These are phyloP conservation scores for Zygogramma bicolorata DNA, from an alignment of 2,888 invertebrate species.

Conservation along the genomic window DNA sequence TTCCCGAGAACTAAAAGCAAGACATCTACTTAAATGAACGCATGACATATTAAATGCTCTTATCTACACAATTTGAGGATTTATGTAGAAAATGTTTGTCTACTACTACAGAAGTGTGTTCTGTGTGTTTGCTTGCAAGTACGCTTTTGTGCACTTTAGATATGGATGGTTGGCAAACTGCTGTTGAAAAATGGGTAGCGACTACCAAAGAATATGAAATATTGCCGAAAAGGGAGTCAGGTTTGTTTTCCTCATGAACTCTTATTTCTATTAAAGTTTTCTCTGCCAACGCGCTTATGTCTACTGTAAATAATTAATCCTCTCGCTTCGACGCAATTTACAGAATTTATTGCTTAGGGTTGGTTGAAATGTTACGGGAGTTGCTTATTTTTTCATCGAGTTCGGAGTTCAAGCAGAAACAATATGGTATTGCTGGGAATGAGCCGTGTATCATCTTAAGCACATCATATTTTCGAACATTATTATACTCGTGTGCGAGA, in stretches of 20 bases:
- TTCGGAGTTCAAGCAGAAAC: neutral
- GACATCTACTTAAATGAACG: too few relatives aligned
- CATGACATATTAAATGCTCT: too few relatives aligned
- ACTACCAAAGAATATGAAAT: constrained; percentile 60
- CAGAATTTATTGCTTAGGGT: neutral
- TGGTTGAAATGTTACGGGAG: neutral
- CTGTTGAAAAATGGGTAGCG: constrained; percentile 62
- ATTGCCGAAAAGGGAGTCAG: constrained; percentile 59
- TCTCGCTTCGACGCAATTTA: constrained; percentile 13
- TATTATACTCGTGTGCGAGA: too few relatives aligned
- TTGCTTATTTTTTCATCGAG: neutral
- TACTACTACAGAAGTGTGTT: neutral
- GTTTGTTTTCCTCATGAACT: constrained; percentile 54
- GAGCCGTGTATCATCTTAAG: too few relatives aligned
- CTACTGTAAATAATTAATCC: neutral
- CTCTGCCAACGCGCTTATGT: constrained; percentile 14
- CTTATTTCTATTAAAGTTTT: constrained; percentile 18
- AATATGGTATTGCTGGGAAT: too few relatives aligned
- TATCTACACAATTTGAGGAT: neutral
- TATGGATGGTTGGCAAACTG: constrained; percentile 50
- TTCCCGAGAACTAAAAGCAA: too few relatives aligned
- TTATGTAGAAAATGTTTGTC: neutral
- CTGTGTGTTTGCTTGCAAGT: constrained; percentile 45
- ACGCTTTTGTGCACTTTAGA: constrained; percentile 54
- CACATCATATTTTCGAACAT: too few relatives aligned